Base-by-base conservation (phyloP, 2,113 vertebrate genomes). In the Ramphastos sulfuratus region DNA sequence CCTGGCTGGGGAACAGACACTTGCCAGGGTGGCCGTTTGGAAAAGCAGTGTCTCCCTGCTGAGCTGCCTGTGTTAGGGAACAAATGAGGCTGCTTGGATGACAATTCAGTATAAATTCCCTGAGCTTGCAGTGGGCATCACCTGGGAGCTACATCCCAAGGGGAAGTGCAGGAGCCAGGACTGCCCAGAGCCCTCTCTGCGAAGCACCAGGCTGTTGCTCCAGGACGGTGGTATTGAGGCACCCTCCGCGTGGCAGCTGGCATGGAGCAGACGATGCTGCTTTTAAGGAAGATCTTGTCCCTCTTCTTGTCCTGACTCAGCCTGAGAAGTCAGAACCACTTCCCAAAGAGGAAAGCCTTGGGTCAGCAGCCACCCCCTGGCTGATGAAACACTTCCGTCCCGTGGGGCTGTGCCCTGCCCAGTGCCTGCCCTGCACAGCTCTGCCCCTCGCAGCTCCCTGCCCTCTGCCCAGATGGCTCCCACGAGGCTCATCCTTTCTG, bases 221-320 rank as follows among this genome's bases (percentile, higher is more conserved):
- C 0, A 0, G 1, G 10, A 8, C 0, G 44, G 44, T 46, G 0
- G 54, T 21, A 9, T 12, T 25, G 42, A 64, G 48, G 33, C 28
- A 54, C 35, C 13, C 39, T 58, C 39, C 54, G 15, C 13, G 63
- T 24, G 0, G 3, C 58, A 75, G 61, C 61, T 48, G 46, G 54
- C 70, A 52, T 74, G 55, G 55, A 24, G 44, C 64, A 64, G 59
- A 11, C 33, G 3, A 5, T 54, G 48, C 59, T 85, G 59, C 3
- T 73, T 42, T 48, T 55, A 56, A 73, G 21, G 33, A 67, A 87
- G 21, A 6, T 82, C 48, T 63, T 58, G 10, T 16, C 55, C 44
- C 15, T 61, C 27, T 63, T 56, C 30, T 69, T 42, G 55, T 48
- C n/a, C 50, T 54, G 21, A 52, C 37, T 72, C 46, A 23, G 3